These are phyloP conservation scores for Rhipidura dahli DNA, from an alignment of 2,113 vertebrate genomes.

Conservation along the genomic window DNA sequence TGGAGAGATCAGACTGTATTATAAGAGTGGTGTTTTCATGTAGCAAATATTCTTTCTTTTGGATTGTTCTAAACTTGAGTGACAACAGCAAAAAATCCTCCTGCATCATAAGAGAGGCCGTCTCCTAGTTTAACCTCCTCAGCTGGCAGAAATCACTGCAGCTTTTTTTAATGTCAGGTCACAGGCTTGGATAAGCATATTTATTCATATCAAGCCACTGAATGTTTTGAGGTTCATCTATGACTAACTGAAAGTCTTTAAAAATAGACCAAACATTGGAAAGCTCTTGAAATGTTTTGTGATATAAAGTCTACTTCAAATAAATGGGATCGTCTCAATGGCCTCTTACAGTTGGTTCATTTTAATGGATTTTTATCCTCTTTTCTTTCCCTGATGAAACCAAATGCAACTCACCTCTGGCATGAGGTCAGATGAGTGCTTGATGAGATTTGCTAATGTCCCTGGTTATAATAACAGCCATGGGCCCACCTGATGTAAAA, in stretches of 20 bases:
- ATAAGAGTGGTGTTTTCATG: neutral
- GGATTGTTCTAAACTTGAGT: neutral
- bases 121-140: conserved; percentile 17
- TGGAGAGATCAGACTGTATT: neutral
- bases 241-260: conserved; percentile 44
- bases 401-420: conserved; percentile 32
- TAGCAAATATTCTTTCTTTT: neutral
- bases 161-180: conserved; percentile 10
- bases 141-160: conserved; percentile 4
- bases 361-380: conserved; percentile 55
- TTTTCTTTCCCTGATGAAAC: conserved; percentile 10
- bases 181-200: conserved; percentile 39
- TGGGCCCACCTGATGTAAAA: neutral
- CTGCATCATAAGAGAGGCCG: neutral
- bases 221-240: conserved; percentile 38
- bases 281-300: conserved; percentile 38
- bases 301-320: neutral
- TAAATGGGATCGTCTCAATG: neutral
- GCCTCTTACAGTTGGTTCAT: neutral
- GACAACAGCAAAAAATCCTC: neutral
- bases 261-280: conserved; percentile 21
- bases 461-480: neutral
- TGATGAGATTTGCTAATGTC: conserved; percentile 28
- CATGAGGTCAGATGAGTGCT: neutral
- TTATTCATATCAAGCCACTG: conserved; percentile 4